phyloP scores from a whole-genome alignment of 2,113 vertebrate genomes.

The Nycticryphes semicollaris region DNA sequence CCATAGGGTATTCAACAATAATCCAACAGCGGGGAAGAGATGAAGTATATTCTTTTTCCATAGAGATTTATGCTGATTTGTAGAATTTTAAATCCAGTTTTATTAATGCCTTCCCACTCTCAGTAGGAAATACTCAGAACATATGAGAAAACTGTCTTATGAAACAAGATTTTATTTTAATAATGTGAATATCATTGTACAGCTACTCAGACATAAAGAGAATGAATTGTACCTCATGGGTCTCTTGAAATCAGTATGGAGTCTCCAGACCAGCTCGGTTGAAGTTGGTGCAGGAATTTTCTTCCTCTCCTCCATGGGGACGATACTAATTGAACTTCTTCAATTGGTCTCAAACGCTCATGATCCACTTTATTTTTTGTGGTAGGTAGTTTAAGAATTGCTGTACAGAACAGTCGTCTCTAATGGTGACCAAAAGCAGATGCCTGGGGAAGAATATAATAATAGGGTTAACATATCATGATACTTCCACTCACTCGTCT shows the following conservation, averaged over 20 bases:
- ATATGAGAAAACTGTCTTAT: slow-evolving; percentile 27
- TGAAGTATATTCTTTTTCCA: slow-evolving; percentile 33
- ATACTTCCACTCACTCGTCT: not conserved
- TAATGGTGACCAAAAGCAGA: slow-evolving; percentile 4
- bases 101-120: slow-evolving; percentile 51
- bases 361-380: not conserved
- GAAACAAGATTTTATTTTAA: slow-evolving; percentile 58
- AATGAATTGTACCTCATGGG: slow-evolving; percentile 27
- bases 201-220: slow-evolving; percentile 31
- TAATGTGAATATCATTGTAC: slow-evolving; percentile 45
- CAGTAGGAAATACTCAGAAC: slow-evolving; percentile 54
- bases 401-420: not conserved
- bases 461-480: not conserved
- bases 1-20: slow-evolving; percentile 18
- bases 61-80: slow-evolving; percentile 53
- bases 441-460: not conserved
- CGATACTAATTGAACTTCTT: not conserved
- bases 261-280: slow-evolving; percentile 33
- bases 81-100: slow-evolving; percentile 58
- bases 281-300: not conserved
- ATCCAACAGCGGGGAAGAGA: slow-evolving; percentile 24
- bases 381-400: not conserved
- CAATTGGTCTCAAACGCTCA: not conserved
- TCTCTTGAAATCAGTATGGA: slow-evolving; percentile 40
- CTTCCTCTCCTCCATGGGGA: not conserved